Base-by-base conservation (phyloP, 2,113 vertebrate genomes). In the Mormoops blainvillei region DNA sequence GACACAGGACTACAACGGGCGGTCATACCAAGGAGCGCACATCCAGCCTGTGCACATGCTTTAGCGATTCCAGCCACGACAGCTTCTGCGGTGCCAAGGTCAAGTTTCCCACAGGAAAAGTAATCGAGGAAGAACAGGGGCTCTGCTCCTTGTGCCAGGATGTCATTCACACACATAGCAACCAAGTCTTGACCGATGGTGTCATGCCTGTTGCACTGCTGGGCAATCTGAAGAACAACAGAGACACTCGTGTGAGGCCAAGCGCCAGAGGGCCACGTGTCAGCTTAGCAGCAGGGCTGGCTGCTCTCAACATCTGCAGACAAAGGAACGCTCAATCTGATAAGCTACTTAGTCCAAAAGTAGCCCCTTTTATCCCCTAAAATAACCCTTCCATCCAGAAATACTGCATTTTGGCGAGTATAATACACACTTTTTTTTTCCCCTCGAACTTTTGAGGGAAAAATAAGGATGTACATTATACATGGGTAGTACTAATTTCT, bases 51-150 rank as follows among this genome's bases (percentile, higher is more conserved):
- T 91, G 97, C 96, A 56, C 99, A 99, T 6, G 99, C 99, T 73
- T 98, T 98, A 0, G 99, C 99, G 11, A 99, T 97, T 26, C 99
- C 99, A 6, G 98, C 98, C 3, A 99, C 98, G 86, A 99, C 98
- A 0, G 98, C 74, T 63, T 99, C 98, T 0, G 99, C 98, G 8
- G 98, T 98, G 0, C 83, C 93, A n/a, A 99, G 98, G 0, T 99
- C 99, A n/a, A 99, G 98, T 38, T 97, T 98, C n/a, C 99, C 99
- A 52, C 99, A 99, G 97, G 99, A 99, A 97, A 99, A 99, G 93
- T 99, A 99, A 97, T 99, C 99, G 0, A 99, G 99, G 98, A 99
- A 99, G 98, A 99, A 99, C 81, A 99, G 99, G 0, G 99, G 99
- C 97, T 99, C 99, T 0, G 99, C 99, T 4, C 99, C 99, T 94